phyloP scores from a whole-genome alignment of 1,140 invertebrate genomes.

The Drosophila triauraria region DNA sequence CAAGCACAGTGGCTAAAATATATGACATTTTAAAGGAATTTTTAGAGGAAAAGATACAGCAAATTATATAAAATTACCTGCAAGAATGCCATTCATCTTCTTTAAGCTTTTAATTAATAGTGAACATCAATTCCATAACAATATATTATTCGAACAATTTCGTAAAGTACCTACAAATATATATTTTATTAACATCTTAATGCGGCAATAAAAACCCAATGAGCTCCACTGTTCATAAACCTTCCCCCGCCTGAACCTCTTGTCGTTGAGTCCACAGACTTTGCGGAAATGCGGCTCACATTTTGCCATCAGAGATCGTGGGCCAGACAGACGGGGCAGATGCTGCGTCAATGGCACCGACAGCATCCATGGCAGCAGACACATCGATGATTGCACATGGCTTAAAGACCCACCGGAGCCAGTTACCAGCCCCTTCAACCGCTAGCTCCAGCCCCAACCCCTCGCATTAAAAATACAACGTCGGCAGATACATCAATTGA shows the following conservation, averaged over 20 bases:
- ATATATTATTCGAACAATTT: too few species aligned
- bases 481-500: constrained; percentile 71
- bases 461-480: constrained; percentile 56
- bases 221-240: constrained; percentile 25
- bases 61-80: too few species aligned
- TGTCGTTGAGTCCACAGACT: constrained; percentile 28
- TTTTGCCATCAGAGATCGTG: constrained; percentile 56
- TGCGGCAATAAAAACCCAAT: background rate
- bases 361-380: constrained; percentile 55
- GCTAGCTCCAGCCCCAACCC: background rate
- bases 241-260: background rate
- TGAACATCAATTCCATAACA: too few species aligned
- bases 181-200: background rate
- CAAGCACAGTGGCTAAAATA: constrained; percentile 14
- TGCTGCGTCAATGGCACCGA: constrained; percentile 38
- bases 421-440: constrained; percentile 15
- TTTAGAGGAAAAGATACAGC: background rate
- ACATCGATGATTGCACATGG: constrained; percentile 77
- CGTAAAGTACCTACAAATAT: too few species aligned
- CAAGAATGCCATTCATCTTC: too few species aligned
- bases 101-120: too few species aligned
- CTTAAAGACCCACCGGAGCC: constrained; percentile 58
- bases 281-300: constrained; percentile 57
- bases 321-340: constrained; percentile 27
- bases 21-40: background rate